These are phyloP conservation scores for Phyllopteryx taeniolatus DNA, from an alignment of 2,113 vertebrate genomes.

Conservation along the genomic window DNA sequence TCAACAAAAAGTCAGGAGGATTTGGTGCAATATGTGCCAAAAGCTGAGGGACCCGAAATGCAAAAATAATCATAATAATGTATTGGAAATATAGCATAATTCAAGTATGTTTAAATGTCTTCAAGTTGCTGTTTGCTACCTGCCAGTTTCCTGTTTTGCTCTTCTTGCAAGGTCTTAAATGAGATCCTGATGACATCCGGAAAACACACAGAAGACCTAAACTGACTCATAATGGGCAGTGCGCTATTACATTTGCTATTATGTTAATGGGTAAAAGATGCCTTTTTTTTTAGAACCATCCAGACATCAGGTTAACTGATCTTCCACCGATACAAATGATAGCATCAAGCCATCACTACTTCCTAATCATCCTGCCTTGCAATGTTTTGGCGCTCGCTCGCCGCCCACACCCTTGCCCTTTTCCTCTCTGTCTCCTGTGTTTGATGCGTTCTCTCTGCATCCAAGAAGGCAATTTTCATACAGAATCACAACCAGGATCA, in stretches of 20 bases:
- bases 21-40: neutral
- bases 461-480: constrained; percentile 71
- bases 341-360: constrained; percentile 41
- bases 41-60: neutral
- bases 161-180: neutral
- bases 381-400: constrained; percentile 15
- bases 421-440: constrained; percentile 22
- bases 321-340: constrained; percentile 57
- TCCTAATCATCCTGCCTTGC: constrained; percentile 40
- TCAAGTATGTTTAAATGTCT: neutral
- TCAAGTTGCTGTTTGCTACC: neutral
- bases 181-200: neutral
- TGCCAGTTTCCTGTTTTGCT: neutral
- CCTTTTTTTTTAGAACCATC: constrained; percentile 45
- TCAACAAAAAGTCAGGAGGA: neutral
- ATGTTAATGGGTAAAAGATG: constrained; percentile 49
- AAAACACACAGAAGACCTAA: neutral
- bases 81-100: neutral
- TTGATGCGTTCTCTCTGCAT: constrained; percentile 58
- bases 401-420: constrained; percentile 9
- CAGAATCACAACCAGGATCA: constrained; percentile 68
- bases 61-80: neutral
- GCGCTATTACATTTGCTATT: constrained; percentile 52
- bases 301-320: constrained; percentile 64
- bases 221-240: constrained; percentile 37